These are phyloP conservation scores for Gallirallus australis DNA, from an alignment of 2,797 vertebrate species.

Conservation along the genomic window DNA sequence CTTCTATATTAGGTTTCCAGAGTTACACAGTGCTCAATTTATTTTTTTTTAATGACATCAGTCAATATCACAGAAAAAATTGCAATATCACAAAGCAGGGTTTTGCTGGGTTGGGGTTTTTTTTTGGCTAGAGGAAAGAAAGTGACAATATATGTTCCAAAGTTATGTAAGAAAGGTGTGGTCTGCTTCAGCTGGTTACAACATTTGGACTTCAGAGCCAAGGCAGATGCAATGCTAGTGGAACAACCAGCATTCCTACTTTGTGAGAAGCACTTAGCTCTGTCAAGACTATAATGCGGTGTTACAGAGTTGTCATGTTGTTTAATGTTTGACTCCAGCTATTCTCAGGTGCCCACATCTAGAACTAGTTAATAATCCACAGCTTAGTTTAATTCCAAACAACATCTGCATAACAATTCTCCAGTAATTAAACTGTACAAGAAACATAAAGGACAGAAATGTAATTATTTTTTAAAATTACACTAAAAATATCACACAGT, in stretches of 20 bases:
- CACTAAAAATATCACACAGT: constrained; percentile 5
- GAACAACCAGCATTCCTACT: constrained; percentile 45
- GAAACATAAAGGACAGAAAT: constrained; percentile 36
- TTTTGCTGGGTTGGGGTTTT: background rate
- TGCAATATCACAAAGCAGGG: constrained; percentile 4
- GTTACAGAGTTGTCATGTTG: background rate
- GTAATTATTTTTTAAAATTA: constrained; percentile 43
- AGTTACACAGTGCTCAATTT: background rate
- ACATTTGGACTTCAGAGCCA: constrained; percentile 43
- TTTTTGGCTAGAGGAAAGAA: constrained; percentile 55
- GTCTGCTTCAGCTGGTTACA: constrained; percentile 44
- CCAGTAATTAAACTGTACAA: constrained; percentile 50
- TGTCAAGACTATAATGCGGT: constrained; percentile 5
- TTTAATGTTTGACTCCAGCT: constrained; percentile 25
- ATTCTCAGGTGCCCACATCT: constrained; percentile 11
- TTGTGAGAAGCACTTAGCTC: background rate
- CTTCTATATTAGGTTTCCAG: background rate
- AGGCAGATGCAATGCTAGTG: constrained; percentile 35
- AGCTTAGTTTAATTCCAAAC: constrained; percentile 21
- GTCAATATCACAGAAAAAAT: background rate
- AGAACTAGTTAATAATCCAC: constrained; percentile 30
- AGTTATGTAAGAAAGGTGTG: constrained; percentile 54
- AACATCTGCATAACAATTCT: constrained; percentile 30
- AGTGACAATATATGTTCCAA: constrained; percentile 53
- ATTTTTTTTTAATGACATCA: background rate